Base-by-base conservation (phyloP, 2,888 invertebrate genomes). In the Platycheirus albimanus region DNA sequence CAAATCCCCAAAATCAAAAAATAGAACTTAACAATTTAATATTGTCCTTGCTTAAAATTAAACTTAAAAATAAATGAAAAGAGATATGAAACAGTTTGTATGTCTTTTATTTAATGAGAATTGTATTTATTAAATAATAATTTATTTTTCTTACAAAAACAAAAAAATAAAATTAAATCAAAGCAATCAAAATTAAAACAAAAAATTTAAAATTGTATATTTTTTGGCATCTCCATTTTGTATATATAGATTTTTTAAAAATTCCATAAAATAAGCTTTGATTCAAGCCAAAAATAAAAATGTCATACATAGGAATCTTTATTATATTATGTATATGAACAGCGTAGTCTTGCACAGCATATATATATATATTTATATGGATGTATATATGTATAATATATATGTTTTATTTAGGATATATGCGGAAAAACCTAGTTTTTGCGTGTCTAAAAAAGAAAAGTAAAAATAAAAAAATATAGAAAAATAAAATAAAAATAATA, bases 391-490 rank as follows among this genome's bases (percentile, higher is more conserved):
- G 13, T 47, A 71, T 49, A 52, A 24, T 72, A 30, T 61, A 45
- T 61, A 28, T 61, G 58, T 66, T 52, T 66, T 67, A 54, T 61
- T 41, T 56, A 79, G 79, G 63, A 58, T 67, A 64, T 67, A 41
- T 77, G 72, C 77, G 64, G 76, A 61, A 81, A 71, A 56, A 84
- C 64, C 79, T 84, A 78, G 69, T 79, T 66, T 84, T 84, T 78
- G 69, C 74, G 84, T 70, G 78, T 83, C 83, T 83, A 83, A 69
- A 83, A 83, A 83, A 72, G 49, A 47, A 71, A 66, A 51, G 38
- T 24, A 58, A 66, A 76, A 51, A 56, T 41, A 43, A 43, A 66
- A 33, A 72, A 33, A 51, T 28, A 76, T 17, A 41, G 19, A 69
- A 36, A 71, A 66, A 49, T 38, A 49, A 74, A 58, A 41, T 41